phyloP scores from a whole-genome alignment of 1,140 invertebrate genomes.

The Cylas formicarius region DNA sequence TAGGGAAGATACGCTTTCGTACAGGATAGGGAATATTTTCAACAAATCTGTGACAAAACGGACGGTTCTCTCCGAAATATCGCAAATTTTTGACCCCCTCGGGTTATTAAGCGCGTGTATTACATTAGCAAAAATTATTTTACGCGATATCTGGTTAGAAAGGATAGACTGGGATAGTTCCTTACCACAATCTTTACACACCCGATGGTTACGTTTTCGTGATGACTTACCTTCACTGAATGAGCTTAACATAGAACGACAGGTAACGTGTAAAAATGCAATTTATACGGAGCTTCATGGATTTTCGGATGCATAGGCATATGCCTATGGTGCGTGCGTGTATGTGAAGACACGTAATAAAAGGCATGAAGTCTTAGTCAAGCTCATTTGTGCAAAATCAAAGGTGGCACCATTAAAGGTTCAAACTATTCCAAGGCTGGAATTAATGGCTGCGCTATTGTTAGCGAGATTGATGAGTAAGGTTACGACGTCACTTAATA shows the following conservation, averaged over 20 bases:
- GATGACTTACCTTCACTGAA: conserved; percentile 2
- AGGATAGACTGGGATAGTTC: conserved; percentile 23
- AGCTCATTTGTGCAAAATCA: conserved; percentile 34
- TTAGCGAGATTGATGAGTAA: conserved; percentile 26
- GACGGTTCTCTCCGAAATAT: conserved; percentile 16
- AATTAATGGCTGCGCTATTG: conserved; percentile 36
- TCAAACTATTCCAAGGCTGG: conserved; percentile 32
- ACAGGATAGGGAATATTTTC: neutral
- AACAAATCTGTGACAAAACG: too few relatives aligned
- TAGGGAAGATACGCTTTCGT: conserved; percentile 6
- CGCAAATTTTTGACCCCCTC: conserved; percentile 25
- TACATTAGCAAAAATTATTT: conserved; percentile 21
- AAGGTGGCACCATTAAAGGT: conserved; percentile 37
- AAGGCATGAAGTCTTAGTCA: conserved; percentile 7
- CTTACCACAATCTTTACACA: conserved; percentile 5
- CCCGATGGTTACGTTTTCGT: conserved; percentile 4
- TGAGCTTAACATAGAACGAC: neutral
- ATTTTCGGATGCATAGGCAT: conserved; percentile 40
- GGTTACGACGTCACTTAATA: conserved; percentile 15
- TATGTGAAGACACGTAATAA: conserved; percentile 31
- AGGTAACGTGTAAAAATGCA: conserved; percentile 3
- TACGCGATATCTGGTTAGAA: conserved; percentile 19
- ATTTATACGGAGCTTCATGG: conserved; percentile 38
- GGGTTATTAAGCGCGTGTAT: conserved; percentile 21
- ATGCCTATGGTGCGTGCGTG: conserved; percentile 40